Conservation (phyloP, 1,140 invertebrate genomes). For the Drosophila teissieri region DNA sequence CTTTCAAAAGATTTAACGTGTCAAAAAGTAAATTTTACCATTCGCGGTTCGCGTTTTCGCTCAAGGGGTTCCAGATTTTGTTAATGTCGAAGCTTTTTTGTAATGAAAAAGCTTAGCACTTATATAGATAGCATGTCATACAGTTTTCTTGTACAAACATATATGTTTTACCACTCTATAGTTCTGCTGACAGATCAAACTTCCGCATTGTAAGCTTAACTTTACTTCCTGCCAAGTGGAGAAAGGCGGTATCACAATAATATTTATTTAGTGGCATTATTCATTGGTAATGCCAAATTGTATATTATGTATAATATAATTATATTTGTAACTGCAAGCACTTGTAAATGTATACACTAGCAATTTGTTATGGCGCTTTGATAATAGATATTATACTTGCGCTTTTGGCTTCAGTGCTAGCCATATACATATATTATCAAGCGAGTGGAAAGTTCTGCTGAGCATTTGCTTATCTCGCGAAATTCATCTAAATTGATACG, state of each 20-base stretch:
- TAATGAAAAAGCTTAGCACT: conserved; percentile 5
- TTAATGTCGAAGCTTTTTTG: conserved; percentile 28
- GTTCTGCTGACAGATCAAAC: conserved; percentile 3
- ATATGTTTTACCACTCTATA: conserved; percentile 18
- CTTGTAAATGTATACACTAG: not conserved
- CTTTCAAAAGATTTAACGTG: not conserved
- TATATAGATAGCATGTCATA: not conserved
- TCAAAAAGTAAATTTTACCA: not conserved
- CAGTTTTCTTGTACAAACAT: not conserved
- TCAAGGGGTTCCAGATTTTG: conserved; percentile 6
- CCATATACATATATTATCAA: conserved; percentile 13
- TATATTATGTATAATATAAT: not conserved
- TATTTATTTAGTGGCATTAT: not conserved
- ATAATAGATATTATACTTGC: not conserved
- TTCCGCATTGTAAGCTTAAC: conserved; percentile 10
- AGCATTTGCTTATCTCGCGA: conserved; percentile 24
- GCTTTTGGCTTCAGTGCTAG: too few species aligned
- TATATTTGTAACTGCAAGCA: not conserved
- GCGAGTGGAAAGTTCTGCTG: conserved; percentile 30
- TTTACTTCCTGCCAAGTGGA: not conserved
- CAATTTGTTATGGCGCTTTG: not conserved
- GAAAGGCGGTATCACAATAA: not conserved
- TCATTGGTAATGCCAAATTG: not conserved
- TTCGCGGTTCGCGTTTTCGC: not conserved
- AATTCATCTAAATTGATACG: conserved; percentile 26